Base-by-base conservation (phyloP, 1,140 invertebrate genomes). In the Leptoteleia sp. region DNA sequence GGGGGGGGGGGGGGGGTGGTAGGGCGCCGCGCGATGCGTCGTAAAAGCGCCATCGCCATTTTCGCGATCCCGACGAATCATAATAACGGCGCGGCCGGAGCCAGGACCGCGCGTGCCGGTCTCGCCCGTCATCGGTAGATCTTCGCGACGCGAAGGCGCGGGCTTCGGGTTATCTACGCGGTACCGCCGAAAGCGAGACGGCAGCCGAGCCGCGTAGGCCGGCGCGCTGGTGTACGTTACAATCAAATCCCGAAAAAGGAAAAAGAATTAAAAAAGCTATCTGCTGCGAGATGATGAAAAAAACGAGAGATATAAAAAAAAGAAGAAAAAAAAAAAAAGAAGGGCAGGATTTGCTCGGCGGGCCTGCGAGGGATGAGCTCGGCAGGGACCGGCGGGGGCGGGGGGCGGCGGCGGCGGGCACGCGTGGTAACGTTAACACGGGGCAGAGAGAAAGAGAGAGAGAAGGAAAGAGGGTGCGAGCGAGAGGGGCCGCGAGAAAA, bases 241-340 rank as follows among this genome's bases (percentile, higher is more conserved):
- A 86, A 87, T 87, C 83, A 85, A 85, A 88, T 87, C 81, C 81
- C 73, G 78, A 85, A 85, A 86, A 86, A 79, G 79, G 82, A 83
- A 81, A 85, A 81, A 84, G 79, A 86, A 85, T 87, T 84, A 84
- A 83, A 87, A 86, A 87, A 87, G 83, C 85, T 84, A 87, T 87
- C 84, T 84, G 79, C 85, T 77, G 22, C 52, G 80, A 81, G 82
- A 82, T 84, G 81, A 84, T 86, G 81, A 83, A 84, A 81, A 83
- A 79, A 76, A 81, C 57, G 73, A 77, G 54, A 40, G n/a, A n/a
- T n/a, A n/a, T n/a, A n/a, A n/a, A n/a, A n/a, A n/a, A n/a, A n/a
- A n/a, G n/a, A n/a, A n/a, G n/a, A n/a, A n/a, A n/a, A n/a, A n/a
- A n/a, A n/a, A n/a, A n/a, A n/a, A n/a, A 52, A 75, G 79, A 71